phyloP scores from a whole-genome alignment of 2,113 vertebrate genomes.

The Menura novaehollandiae region DNA sequence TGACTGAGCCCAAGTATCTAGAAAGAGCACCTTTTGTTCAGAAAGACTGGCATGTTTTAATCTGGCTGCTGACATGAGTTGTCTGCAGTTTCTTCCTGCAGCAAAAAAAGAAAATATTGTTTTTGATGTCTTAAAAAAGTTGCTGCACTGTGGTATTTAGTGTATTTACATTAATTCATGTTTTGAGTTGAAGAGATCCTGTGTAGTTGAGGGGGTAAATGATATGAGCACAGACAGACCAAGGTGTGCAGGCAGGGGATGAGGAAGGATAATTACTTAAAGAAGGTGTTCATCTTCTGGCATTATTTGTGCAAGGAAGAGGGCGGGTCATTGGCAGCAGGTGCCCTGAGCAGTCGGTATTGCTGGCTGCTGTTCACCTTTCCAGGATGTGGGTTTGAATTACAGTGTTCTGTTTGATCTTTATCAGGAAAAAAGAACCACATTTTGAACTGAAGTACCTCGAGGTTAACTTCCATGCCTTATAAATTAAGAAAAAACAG shows the following conservation, averaged over 20 bases:
- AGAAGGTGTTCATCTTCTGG: background rate
- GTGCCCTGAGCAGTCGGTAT: background rate
- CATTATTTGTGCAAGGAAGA: background rate
- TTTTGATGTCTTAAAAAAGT: background rate
- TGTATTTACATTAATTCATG: background rate
- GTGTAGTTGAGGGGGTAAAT: background rate
- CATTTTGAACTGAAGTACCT: background rate
- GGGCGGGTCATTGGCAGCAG: background rate
- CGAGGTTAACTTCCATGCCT: background rate
- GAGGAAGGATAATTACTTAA: background rate
- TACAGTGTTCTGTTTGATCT: background rate
- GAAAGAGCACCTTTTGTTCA: background rate
- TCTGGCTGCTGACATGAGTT: background rate
- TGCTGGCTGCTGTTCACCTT: background rate
- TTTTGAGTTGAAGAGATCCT: background rate
- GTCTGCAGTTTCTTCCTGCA: background rate
- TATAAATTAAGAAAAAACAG: background rate
- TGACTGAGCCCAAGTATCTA: background rate
- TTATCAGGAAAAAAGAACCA: background rate
- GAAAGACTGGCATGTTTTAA: background rate
- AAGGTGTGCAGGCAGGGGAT: background rate
- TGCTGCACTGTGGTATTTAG: background rate
- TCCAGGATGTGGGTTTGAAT: background rate
- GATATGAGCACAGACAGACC: background rate
- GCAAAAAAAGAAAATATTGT: background rate